Evolutionary conservation across 2,113 vertebrate species (phyloP), one percentile per base, ranked within the genome.

Genomic region (Lamprologus sp.): DNA sequence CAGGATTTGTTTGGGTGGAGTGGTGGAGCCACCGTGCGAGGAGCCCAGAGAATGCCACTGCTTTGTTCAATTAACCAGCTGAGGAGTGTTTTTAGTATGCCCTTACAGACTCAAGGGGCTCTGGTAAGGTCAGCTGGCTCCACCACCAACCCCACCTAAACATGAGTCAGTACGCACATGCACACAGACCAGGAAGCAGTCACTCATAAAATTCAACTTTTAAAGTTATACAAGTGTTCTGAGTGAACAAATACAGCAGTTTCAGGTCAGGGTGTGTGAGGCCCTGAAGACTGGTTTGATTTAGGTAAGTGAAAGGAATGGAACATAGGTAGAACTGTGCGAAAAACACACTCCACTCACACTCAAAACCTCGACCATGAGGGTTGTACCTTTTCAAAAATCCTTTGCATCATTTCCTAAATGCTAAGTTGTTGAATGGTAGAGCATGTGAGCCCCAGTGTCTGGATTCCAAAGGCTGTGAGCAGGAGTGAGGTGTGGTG

Each of bases 201-300:
- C 83, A 89, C 88, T 88, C 87, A 47, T 42, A 88, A 83, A 33
- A n/a, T 51, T 53, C 86, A 42, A 79, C 45, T 79, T 88, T 55
- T 47, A 86, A 73, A 73, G 35, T 54, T 70, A 55, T 28, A 90
- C 13, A 75, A 42, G 33, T 13, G 21, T 70, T 79, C 58, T 55
- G 70, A 84, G 73, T 89, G 84, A 92, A 89, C 87, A 93, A 88
- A 90, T 93, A 94, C 91, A 93, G 90, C 91, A 56, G 91, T 90
- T 93, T 90, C 53, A 85, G 80, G 53, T 89, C 77, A 82, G 84
- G 53, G 53, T 86, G 63, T 63, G 33, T 83, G 88, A 93, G 88
- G 68, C 80, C 88, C 85, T 68, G 82, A 70, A 88, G 75, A 94
- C 90, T 92, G 87, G 79, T 79, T 68, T 75, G 23, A 86, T n/a